A percentile compares a stretch with the other conserved stretches of the same genome.
These are phyloP conservation scores for Mirza zaza DNA, from an alignment of 2,113 vertebrate species.

Conservation along the genomic window DNA sequence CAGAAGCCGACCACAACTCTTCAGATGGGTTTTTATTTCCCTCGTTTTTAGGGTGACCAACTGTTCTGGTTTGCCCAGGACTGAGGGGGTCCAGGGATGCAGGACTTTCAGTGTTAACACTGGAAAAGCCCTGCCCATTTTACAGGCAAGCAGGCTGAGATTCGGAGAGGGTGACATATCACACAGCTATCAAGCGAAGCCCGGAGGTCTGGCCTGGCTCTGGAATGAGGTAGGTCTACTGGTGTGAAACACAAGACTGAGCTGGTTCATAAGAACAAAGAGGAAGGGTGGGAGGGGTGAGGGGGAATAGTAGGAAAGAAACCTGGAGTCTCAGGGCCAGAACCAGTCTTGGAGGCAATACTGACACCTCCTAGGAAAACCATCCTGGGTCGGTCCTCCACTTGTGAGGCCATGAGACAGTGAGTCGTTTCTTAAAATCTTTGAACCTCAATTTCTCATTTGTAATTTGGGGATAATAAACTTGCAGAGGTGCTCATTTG, in stretches of 20 bases:
- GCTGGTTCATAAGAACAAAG: neutral
- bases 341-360: neutral
- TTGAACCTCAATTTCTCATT: neutral
- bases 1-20: too few relatives aligned
- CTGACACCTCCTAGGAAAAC: neutral
- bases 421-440: neutral
- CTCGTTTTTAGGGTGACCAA: neutral
- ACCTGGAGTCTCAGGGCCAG: neutral
- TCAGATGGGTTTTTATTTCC: neutral
- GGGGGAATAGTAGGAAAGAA: neutral
- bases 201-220: too few relatives aligned
- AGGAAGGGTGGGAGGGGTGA: neutral
- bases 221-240: neutral
- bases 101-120: neutral
- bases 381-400: neutral
- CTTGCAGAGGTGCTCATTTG: neutral
- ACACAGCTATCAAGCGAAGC: neutral
- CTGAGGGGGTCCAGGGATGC: neutral
- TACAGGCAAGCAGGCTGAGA: neutral
- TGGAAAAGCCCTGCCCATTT: neutral
- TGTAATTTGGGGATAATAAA: neutral
- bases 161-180: neutral
- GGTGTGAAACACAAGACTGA: neutral
- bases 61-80: neutral
- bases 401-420: too few relatives aligned